Percentiles rank a stretch among this genome's conserved stretches.
These are phyloP conservation scores for Trididemnum clinides DNA, from an alignment of 23 tunicate genomes.

Conservation along the genomic window DNA sequence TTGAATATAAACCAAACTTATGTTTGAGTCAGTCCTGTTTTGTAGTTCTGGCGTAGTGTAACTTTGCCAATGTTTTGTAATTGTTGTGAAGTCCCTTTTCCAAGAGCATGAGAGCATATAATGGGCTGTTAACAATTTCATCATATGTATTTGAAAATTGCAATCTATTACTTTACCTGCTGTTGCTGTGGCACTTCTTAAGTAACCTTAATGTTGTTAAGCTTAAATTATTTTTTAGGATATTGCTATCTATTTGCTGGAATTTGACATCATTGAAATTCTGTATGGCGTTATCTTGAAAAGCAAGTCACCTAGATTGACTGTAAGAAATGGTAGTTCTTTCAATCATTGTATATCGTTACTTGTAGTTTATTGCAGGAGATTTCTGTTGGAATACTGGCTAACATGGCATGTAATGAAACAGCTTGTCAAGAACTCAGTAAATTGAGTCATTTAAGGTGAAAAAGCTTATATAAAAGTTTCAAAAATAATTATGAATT, in stretches of 20 bases:
- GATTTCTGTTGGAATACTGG: conserved; percentile 76
- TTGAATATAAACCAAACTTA: too few relatives aligned
- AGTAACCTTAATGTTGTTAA: too few relatives aligned
- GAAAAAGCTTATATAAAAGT: not conserved
- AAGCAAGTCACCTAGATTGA: conserved; percentile 79
- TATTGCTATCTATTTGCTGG: conserved; percentile 73
- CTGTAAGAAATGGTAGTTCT: conserved; percentile 9
- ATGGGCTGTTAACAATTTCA: too few relatives aligned
- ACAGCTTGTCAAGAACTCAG: conserved; percentile 64
- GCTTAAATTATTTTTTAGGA: conserved; percentile 30
- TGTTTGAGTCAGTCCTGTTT: too few relatives aligned
- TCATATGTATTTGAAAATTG: too few relatives aligned
- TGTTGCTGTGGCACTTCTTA: too few relatives aligned
- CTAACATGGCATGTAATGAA: conserved; percentile 75
- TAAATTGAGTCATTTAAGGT: conserved; percentile 42
- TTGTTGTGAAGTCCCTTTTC: too few relatives aligned
- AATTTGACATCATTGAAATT: conserved; percentile 56
- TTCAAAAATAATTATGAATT: not conserved
- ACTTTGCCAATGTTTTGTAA: too few relatives aligned
- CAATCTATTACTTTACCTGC: too few relatives aligned
- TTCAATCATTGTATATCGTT: not conserved
- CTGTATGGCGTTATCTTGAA: conserved; percentile 52
- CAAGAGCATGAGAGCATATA: too few relatives aligned
- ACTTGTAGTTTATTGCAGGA: conserved; percentile 31
- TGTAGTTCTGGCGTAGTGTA: too few relatives aligned